A percentile compares a stretch with the other conserved stretches of the same genome.
Conservation (phyloP, 2,113 vertebrate species). For the Psettodes erumei region DNA sequence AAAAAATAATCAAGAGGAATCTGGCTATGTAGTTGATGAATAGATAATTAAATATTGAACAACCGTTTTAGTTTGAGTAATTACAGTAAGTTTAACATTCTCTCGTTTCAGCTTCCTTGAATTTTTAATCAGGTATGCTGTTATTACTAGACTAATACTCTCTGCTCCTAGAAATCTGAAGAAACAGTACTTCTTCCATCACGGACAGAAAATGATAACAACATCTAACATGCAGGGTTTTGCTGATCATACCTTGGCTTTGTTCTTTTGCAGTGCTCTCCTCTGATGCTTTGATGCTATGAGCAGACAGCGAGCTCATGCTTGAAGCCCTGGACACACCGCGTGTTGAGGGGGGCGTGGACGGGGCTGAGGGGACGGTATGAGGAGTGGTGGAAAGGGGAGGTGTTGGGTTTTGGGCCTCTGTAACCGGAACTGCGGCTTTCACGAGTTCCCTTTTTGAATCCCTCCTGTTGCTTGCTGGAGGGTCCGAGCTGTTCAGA, state of each 20-base stretch:
- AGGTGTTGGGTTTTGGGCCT: slow-evolving; percentile 57
- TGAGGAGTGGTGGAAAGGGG: slow-evolving; percentile 47
- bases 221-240: not conserved
- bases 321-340: slow-evolving; percentile 87
- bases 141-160: not conserved
- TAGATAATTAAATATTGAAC: no score
- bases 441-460: slow-evolving; percentile 85
- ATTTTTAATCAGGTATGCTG: not conserved
- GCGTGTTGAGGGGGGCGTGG: slow-evolving; percentile 75
- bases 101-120: no score
- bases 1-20: slow-evolving; percentile 1
- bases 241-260: slow-evolving; percentile 84
- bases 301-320: slow-evolving; percentile 84
- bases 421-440: slow-evolving; percentile 43
- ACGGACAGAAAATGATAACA: not conserved
- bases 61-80: no score
- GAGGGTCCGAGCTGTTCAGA: slow-evolving; percentile 95
- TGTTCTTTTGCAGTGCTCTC: slow-evolving; percentile 83
- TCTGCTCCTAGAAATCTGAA: not conserved
- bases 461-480: slow-evolving; percentile 85
- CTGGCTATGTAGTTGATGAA: no score
- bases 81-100: no score
- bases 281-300: slow-evolving; percentile 84
- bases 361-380: slow-evolving; percentile 76
- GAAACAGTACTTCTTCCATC: not conserved